These are phyloP conservation scores for Petrophora chlorosata DNA, from an alignment of 2,888 invertebrate genomes.

Conservation along the genomic window DNA sequence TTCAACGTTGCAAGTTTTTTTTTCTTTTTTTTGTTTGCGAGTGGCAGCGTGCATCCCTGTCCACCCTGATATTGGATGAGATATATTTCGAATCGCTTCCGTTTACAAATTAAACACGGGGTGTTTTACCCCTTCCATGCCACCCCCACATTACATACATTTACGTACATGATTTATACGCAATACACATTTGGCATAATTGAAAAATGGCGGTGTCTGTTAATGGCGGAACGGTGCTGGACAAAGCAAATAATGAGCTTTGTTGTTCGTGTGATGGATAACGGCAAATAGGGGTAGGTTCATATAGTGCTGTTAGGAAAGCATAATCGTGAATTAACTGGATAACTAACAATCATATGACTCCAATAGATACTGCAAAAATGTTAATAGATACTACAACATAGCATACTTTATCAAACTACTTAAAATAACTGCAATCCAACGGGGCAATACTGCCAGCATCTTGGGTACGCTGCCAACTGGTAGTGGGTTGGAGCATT, in stretches of 20 bases:
- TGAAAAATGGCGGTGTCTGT: constrained; percentile 75
- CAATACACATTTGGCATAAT: constrained; percentile 80
- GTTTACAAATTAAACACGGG: constrained; percentile 78
- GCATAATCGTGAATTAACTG: too few species aligned
- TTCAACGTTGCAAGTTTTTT: constrained; percentile 42
- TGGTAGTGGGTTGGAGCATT: too few species aligned
- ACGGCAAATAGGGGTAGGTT: constrained; percentile 38
- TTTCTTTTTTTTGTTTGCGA: constrained; percentile 33
- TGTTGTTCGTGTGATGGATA: constrained; percentile 43
- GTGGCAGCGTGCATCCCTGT: constrained; percentile 49
- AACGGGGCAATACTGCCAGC: too few species aligned
- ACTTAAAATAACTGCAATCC: too few species aligned
- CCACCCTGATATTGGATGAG: constrained; percentile 57
- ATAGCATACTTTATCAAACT: too few species aligned
- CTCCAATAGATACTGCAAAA: too few species aligned
- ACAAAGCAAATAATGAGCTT: constrained; percentile 71
- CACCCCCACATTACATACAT: constrained; percentile 32
- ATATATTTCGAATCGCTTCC: constrained; percentile 66
- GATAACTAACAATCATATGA: too few species aligned
- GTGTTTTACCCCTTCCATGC: constrained; percentile 45
- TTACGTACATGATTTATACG: constrained; percentile 72
- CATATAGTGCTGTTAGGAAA: too few species aligned
- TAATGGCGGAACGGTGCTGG: constrained; percentile 61
- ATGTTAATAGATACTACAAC: too few species aligned
- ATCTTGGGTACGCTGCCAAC: too few species aligned